These are phyloP conservation scores for Volucella inanis DNA, from an alignment of 2,888 invertebrate genomes.

Conservation along the genomic window DNA sequence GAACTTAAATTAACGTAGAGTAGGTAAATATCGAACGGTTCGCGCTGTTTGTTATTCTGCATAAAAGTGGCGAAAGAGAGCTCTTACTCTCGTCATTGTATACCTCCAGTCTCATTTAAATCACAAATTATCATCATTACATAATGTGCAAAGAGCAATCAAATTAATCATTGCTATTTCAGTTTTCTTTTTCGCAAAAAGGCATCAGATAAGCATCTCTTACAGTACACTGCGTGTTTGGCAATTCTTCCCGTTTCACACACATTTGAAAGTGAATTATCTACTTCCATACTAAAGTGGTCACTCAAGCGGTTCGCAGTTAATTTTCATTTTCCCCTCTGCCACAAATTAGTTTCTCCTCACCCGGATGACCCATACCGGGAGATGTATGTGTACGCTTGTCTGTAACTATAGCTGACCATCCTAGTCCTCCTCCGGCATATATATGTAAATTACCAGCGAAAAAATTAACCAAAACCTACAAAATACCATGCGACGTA, in stretches of 20 bases:
- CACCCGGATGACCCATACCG: constrained; percentile 1
- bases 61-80: constrained; percentile 8
- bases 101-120: constrained; percentile 38
- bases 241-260: constrained; percentile 2
- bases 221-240: background rate
- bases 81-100: constrained; percentile 40
- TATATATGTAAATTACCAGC: constrained; percentile 53
- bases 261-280: constrained; percentile 68
- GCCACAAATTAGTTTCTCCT: constrained; percentile 68
- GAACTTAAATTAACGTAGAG: constrained; percentile 13
- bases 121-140: constrained; percentile 33
- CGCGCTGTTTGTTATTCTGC: constrained; percentile 26
- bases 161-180: constrained; percentile 36
- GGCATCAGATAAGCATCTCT: background rate
- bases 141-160: constrained; percentile 6
- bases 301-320: constrained; percentile 58
- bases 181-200: constrained; percentile 6
- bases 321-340: constrained; percentile 65
- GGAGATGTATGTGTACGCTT: too few relatives aligned
- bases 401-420: too few relatives aligned
- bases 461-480: constrained; percentile 14
- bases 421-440: background rate
- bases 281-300: constrained; percentile 65
- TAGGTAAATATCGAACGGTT: background rate
- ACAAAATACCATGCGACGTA: constrained; percentile 19